Conservation (phyloP, 2,888 invertebrate genomes). For the Antheraea assamensis region DNA sequence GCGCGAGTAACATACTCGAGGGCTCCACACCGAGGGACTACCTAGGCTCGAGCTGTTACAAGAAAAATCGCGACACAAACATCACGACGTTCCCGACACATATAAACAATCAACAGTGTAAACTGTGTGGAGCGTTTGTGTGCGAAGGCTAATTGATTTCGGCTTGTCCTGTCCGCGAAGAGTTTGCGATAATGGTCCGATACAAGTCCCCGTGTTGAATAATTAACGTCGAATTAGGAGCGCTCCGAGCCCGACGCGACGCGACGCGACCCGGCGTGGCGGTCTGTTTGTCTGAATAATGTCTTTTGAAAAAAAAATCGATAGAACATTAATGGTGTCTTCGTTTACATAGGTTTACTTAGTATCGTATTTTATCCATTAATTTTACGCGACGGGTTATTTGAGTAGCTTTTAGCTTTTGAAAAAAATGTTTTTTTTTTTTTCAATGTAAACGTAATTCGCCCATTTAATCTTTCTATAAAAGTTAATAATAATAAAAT, state of each 20-base stretch:
- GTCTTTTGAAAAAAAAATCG: conserved; percentile 56
- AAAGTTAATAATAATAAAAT: too few relatives aligned
- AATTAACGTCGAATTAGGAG: conserved; percentile 69
- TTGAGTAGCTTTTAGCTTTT: conserved; percentile 1
- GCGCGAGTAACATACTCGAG: too few relatives aligned
- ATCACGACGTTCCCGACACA: too few relatives aligned
- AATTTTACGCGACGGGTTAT: conserved; percentile 30
- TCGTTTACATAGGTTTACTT: conserved; percentile 48
- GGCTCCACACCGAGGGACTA: too few relatives aligned
- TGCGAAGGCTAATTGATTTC: conserved; percentile 70
- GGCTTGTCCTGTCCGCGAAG: conserved; percentile 40
- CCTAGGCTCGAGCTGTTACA: too few relatives aligned
- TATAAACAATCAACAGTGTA: conserved; percentile 42
- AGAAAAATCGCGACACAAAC: too few relatives aligned
- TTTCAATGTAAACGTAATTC: neutral
- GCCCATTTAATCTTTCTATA: too few relatives aligned
- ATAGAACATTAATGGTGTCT: conserved; percentile 46
- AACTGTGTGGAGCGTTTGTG: conserved; percentile 53
- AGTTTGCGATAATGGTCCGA: conserved; percentile 48
- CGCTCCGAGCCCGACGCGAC: conserved; percentile 25
- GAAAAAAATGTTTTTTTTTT: neutral
- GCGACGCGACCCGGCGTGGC: too few relatives aligned
- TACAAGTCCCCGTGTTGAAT: conserved; percentile 54
- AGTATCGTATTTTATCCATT: conserved; percentile 40
- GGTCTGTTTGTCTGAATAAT: conserved; percentile 61